Base-by-base conservation (phyloP, 2,113 vertebrate species). In the Zingel zingel region DNA sequence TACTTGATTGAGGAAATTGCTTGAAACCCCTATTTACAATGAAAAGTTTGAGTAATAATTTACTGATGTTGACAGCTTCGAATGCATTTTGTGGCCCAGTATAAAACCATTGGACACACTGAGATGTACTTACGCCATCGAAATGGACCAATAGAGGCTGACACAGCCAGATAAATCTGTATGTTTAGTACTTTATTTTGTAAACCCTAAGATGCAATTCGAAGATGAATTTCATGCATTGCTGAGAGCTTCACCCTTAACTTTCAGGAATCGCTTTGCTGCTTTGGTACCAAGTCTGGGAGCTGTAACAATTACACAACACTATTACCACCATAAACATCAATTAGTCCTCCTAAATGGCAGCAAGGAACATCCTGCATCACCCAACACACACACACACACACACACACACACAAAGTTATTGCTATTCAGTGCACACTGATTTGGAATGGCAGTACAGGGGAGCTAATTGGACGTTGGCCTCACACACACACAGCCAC, bases 311-410 rank as follows among this genome's bases (percentile, higher is more conserved):
- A 69, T 79, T 74, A 74, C 57, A 70, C 57, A 68, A 76, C 72
- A 67, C 66, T 81, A 81, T 90, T 75, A 79, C 54, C 64, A 25
- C 66, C 80, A 85, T 83, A 83, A 84, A 88, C 75, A 86, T 82
- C 77, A 86, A 76, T 86, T 84, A 81, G 73, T 74, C 51, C 48
- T 66, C 16, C 66, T 73, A 75, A 77, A 68, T 57, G 82, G 30
- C 63, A 67, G 83, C 47, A 3, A 56, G 25, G 19, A 83, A 64
- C 19, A 12, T 72, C 62, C 81, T 63, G 66, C 50, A 53, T 53
- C 21, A 53, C 23, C 64, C 50, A 6, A 19, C 77, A 72, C 36
- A 47, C 68, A 63, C 69, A 54, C 50, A 54, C 50, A 70, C 30
- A 65, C 62, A 66, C 57, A 74, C 30, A 45, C 58, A 68, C 54